Base-by-base conservation (phyloP, 2,888 invertebrate genomes). In the Trichogramma evanescens region DNA sequence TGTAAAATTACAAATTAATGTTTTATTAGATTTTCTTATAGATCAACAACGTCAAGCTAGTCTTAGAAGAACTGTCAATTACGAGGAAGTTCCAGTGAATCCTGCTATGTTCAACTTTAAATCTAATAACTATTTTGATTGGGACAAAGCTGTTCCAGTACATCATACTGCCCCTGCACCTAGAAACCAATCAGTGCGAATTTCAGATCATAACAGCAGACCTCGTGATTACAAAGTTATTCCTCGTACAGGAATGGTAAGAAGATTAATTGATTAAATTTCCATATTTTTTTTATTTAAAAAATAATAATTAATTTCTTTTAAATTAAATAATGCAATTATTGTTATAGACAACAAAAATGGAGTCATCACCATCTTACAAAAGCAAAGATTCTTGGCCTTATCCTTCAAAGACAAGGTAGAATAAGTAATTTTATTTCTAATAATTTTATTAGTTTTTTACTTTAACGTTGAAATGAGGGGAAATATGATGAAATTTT, bases 81-180 rank as follows among this genome's bases (percentile, higher is more conserved):
- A 77, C 56, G 76, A 77, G 43, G 76, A 77, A 54, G 71, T 72
- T 42, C 76, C 76, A 4, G 77, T 76, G 3, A 77, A 77, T 50
- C 77, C 75, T 46, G 76, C 77, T 60, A 70, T 76, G 53, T 77
- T 77, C 60, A 71, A 67, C 66, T 69, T 78, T 64, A 75, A 75
- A 59, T 68, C 74, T 26, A 59, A 72, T 7, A 65, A 72, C 13
- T 71, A 72, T 4, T 76, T 74, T 50, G 72, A 73, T 8, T 79
- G 79, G 79, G 72, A 74, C 38, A 78, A 26, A 26, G 26, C 26
- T 2, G 26, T 26, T 26, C 64, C 1, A 67, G 66, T 56, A 63
- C 62, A 26, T 50, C 48, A 13, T 53, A 62, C 26, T 26, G 45
- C 8, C 8, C 8, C n/a, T 45, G n/a, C n/a, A 42, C 56, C 60